Evolutionary conservation across 2,888 invertebrate species (phyloP).

Genomic region (Galerucella pusilla): DNA sequence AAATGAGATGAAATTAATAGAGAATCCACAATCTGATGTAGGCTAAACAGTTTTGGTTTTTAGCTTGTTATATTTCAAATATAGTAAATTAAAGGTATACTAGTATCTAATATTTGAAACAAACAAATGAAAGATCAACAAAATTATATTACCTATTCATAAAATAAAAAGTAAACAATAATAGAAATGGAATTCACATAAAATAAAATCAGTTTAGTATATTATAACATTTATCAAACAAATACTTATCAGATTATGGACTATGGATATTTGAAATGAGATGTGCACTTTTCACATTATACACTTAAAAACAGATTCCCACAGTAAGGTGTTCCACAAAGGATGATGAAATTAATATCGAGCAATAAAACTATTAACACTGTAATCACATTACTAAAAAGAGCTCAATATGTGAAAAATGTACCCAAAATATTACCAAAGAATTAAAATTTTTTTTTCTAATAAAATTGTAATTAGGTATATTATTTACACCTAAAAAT

Average conservation of each 20-base stretch:
- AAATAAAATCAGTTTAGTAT: conserved; percentile 11
- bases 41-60: neutral
- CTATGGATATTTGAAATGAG: conserved; percentile 14
- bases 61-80: neutral
- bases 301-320: conserved; percentile 20
- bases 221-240: neutral
- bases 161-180: no score
- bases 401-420: neutral
- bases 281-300: conserved; percentile 25
- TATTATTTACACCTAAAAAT: neutral
- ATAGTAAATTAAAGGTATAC: no score
- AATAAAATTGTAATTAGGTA: neutral
- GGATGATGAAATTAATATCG: neutral
- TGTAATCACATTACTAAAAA: neutral
- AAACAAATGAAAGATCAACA: no score
- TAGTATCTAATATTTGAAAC: no score
- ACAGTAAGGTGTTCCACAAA: conserved; percentile 29
- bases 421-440: neutral
- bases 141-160: no score
- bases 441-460: neutral
- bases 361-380: neutral
- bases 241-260: conserved; percentile 33
- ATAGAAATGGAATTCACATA: neutral
- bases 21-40: conserved; percentile 17
- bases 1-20: conserved; percentile 16